Percentiles rank a stretch among this genome's conserved stretches.
Evolutionary conservation across 2,888 invertebrate species (phyloP).

Genomic region (Sphaerolaimus hirsutus): DNA sequence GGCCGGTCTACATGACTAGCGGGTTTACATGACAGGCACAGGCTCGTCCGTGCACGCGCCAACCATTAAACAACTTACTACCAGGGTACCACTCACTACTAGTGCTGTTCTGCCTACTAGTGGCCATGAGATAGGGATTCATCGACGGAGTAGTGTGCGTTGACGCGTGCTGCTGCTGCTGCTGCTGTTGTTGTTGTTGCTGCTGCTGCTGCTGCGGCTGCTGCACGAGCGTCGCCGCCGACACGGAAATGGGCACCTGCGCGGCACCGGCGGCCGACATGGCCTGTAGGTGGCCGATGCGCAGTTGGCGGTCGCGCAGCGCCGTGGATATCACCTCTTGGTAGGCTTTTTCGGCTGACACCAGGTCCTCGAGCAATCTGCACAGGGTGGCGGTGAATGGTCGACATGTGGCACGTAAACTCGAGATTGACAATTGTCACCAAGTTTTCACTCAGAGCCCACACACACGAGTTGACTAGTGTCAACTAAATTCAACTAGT

Average conservation of each 20-base stretch:
- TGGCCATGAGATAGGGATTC: too few relatives aligned
- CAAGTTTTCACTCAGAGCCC: too few relatives aligned
- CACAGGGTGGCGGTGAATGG: background rate
- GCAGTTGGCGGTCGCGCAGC: conserved; percentile 43
- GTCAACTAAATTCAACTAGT: too few relatives aligned
- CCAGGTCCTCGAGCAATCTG: conserved; percentile 46
- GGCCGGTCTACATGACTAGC: too few relatives aligned
- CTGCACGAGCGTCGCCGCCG: background rate
- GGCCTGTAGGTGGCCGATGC: conserved; percentile 36
- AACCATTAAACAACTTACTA: background rate
- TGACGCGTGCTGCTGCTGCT: background rate
- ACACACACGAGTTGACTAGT: background rate
- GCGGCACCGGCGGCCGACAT: conserved; percentile 27
- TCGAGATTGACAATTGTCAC: too few relatives aligned
- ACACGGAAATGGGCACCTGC: background rate
- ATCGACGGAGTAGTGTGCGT: background rate
- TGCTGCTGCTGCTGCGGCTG: conserved; percentile 1
- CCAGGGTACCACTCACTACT: background rate
- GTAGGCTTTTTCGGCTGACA: conserved; percentile 50
- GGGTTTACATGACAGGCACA: too few relatives aligned
- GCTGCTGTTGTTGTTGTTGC: background rate
- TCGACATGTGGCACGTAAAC: too few relatives aligned
- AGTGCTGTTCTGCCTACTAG: too few relatives aligned
- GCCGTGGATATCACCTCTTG: conserved; percentile 44
- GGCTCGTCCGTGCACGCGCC: background rate